These are phyloP conservation scores for Microplitis demolitor DNA, from an alignment of 1,140 invertebrate species.

Conservation along the genomic window DNA sequence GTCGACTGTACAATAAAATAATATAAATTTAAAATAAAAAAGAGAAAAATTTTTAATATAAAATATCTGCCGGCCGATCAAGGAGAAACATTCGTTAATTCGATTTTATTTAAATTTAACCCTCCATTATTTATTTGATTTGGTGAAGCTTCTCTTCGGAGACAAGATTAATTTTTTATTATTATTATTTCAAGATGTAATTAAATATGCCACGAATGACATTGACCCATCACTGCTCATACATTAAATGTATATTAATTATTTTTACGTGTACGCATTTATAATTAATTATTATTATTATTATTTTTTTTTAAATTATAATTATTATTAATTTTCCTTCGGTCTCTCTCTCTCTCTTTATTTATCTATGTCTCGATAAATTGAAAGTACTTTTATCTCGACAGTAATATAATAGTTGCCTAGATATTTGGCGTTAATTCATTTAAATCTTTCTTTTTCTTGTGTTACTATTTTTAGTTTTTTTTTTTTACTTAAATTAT, in stretches of 20 bases:
- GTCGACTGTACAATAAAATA: no score
- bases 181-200: neutral
- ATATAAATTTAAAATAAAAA: neutral
- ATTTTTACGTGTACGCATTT: conserved; percentile 1
- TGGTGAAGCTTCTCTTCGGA: conserved; percentile 22
- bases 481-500: neutral
- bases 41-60: neutral
- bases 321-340: conserved; percentile 1
- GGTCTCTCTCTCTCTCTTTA: neutral
- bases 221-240: neutral
- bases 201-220: neutral
- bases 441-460: neutral
- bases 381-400: neutral
- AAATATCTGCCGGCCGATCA: neutral
- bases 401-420: neutral
- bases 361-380: neutral
- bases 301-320: neutral
- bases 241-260: neutral
- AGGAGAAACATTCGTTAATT: neutral
- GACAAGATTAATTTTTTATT: conserved; percentile 7
- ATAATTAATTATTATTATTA: neutral
- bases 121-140: conserved; percentile 3
- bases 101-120: neutral
- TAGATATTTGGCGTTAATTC: conserved; percentile 7
- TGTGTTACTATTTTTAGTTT: neutral